Evolutionary conservation across 2,888 invertebrate species (phyloP).

Genomic region (Notodonta ziczac): DNA sequence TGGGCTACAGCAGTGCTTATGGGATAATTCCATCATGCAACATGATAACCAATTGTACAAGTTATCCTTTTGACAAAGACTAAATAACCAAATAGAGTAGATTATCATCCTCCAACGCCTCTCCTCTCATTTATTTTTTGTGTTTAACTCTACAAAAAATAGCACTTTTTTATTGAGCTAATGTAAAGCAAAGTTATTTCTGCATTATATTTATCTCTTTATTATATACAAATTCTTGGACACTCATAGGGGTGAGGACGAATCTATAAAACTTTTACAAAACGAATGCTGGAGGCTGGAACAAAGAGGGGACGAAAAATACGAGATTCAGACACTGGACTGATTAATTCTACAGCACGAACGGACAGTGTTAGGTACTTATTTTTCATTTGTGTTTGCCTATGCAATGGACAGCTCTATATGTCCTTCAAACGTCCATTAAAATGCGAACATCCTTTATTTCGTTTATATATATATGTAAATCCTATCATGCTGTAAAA

Average conservation of each 20-base stretch:
- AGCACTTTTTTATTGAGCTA: no score
- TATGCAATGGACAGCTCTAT: constrained; percentile 22
- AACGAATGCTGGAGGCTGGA: constrained; percentile 15
- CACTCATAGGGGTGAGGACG: constrained; percentile 3
- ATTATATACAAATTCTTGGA: background rate
- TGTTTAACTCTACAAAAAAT: no score
- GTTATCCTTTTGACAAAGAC: background rate
- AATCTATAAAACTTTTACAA: constrained; percentile 11
- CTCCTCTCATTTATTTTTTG: no score
- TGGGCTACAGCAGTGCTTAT: no score
- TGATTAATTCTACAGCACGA: constrained; percentile 69
- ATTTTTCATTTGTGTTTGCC: constrained; percentile 14
- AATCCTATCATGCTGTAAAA: no score
- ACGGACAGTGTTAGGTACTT: constrained; percentile 27
- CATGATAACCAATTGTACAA: no score
- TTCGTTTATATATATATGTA: no score
- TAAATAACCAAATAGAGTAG: no score
- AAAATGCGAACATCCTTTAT: no score
- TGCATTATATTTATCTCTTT: background rate
- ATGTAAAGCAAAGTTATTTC: no score
- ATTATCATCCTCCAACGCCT: no score
- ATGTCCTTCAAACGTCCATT: background rate
- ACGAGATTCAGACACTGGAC: constrained; percentile 25
- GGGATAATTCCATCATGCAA: no score
- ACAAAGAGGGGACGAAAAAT: constrained; percentile 18